Evolutionary conservation across 2,888 invertebrate genomes (phyloP), one percentile per base, ranked within the genome.

Genomic region (Luperina testacea): DNA sequence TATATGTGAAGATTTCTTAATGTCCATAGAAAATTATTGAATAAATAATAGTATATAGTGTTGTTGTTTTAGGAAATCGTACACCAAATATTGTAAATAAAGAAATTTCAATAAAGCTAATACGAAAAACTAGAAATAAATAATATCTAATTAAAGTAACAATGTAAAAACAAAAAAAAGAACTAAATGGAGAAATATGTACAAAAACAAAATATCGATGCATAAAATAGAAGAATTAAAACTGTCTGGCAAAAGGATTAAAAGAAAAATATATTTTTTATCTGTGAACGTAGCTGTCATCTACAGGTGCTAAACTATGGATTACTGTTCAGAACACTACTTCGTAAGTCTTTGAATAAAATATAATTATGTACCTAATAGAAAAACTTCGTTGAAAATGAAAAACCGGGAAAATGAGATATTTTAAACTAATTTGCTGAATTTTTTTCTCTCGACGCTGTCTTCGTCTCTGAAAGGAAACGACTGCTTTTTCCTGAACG

Each of bases 311-410:
- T 70, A 15, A 70, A 64, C 32, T 77, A 24, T 57, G 20, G 24
- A 70, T 76, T 73, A 84, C 83, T 80, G 76, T 83, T 75, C 80
- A 76, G 57, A 68, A 51, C 42, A 38, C 17, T 45, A 61, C 68
- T 72, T 64, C 63, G 48, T 4, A 38, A 67, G 63, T 59, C 11
- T 76, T 24, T 77, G 68, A 65, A 81, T 81, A 77, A 84, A 76
- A 73, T 73, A 71, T 80, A n/a, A n/a, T n/a, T n/a, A 32, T 32
- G 32, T 32, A 63, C 42, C 24, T 67, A 45, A 80, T 67, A 73
- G 51, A 71, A 80, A 71, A 76, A 53, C 57, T 76, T 80, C 13
- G 8, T 51, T 24, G 71, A 20, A 57, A 65, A 63, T 57, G 53
- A 83, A 68, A 77, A 74, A 45, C 15, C 48, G 48, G 27, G 63